Evolutionary conservation across 2,113 vertebrate genomes (phyloP).

Genomic region (Oenanthe melanoleuca): DNA sequence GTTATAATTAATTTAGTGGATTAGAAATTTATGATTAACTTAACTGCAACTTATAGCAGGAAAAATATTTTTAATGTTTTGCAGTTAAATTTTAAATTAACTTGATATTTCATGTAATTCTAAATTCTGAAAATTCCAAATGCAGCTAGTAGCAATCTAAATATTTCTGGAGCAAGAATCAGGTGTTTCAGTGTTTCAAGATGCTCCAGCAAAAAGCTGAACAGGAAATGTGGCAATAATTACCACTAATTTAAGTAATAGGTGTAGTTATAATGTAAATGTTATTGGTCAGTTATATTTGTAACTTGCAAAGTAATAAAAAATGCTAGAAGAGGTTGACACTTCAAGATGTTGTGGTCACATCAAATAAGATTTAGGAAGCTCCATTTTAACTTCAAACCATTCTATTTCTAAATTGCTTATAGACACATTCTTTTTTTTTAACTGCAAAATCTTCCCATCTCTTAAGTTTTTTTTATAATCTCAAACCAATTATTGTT

Average conservation of each 20-base stretch:
- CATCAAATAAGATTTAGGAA: neutral
- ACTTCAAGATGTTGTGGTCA: neutral
- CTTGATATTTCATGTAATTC: neutral
- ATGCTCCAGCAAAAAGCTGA: neutral
- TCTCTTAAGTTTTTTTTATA: neutral
- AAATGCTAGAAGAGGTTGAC: neutral
- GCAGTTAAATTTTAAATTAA: neutral
- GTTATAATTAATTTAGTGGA: neutral
- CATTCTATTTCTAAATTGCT: neutral
- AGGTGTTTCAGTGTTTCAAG: neutral
- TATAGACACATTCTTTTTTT: neutral
- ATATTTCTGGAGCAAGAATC: neutral
- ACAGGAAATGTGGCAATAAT: neutral
- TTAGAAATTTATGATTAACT: neutral
- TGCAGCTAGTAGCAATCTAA: neutral
- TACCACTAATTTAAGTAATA: neutral
- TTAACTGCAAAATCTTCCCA: neutral
- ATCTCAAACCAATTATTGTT: neutral
- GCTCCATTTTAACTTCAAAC: neutral
- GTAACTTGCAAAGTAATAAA: neutral
- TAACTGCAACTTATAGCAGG: neutral
- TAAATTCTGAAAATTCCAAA: neutral
- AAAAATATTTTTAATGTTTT: neutral
- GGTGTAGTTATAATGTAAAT: neutral
- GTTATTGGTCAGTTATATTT: neutral